Evolutionary conservation across 2,888 invertebrate genomes (phyloP).

Genomic region (Tortrix viridana): DNA sequence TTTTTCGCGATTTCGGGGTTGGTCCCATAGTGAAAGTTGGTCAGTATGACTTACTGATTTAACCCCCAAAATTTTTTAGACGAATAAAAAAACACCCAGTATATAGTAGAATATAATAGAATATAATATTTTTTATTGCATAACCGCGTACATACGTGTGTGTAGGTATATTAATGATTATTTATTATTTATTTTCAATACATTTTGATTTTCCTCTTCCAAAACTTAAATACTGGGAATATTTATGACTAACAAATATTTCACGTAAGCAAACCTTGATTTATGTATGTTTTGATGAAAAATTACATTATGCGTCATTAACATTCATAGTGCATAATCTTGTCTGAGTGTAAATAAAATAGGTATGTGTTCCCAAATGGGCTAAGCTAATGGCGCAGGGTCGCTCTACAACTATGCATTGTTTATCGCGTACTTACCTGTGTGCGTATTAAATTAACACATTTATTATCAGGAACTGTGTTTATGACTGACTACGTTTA

Average conservation of each 20-base stretch:
- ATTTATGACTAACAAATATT: background rate
- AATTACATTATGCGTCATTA: conserved; percentile 12
- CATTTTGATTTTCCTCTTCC: no score
- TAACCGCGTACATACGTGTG: no score
- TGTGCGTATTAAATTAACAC: conserved; percentile 15
- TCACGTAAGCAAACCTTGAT: background rate
- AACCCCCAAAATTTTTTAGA: no score
- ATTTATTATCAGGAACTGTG: conserved; percentile 30
- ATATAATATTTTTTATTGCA: no score
- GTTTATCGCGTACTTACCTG: conserved; percentile 14
- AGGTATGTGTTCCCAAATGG: conserved; percentile 31
- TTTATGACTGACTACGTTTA: background rate
- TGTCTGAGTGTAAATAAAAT: conserved; percentile 24
- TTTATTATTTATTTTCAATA: no score
- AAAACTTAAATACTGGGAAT: background rate
- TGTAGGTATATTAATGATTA: no score
- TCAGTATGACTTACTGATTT: no score
- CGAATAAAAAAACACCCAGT: no score
- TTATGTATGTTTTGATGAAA: background rate
- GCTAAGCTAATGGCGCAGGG: conserved; percentile 27
- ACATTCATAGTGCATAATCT: conserved; percentile 28
- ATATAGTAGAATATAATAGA: no score
- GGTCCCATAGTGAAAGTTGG: no score
- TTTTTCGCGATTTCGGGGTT: no score
- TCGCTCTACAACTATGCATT: conserved; percentile 31